Evolutionary conservation across 92 coral and sea anemone genomes (phyloP).

Genomic region (Paragorgia papillata): DNA sequence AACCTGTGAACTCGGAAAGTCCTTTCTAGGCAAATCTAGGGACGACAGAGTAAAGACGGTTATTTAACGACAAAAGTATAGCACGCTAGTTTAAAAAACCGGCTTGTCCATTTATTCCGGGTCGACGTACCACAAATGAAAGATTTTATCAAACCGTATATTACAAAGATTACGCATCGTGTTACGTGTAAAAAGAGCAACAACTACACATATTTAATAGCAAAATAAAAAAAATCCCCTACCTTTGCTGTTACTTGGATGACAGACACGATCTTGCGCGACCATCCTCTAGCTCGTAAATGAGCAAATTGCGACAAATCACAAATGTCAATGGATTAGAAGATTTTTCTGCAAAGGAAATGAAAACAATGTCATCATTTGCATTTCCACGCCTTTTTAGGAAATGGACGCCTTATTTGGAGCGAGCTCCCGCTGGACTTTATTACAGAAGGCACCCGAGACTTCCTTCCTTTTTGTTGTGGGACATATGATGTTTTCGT

Average conservation of each 20-base stretch:
- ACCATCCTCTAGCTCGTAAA: neutral
- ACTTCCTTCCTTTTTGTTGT: constrained; percentile 31
- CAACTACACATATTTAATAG: too few species aligned
- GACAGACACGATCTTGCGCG: neutral
- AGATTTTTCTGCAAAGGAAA: neutral
- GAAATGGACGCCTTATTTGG: constrained; percentile 27
- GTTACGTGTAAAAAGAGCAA: too few species aligned
- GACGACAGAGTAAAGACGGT: too few species aligned
- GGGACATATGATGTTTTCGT: neutral
- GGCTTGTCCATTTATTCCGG: too few species aligned
- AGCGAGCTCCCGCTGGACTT: constrained; percentile 22
- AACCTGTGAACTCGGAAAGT: too few species aligned
- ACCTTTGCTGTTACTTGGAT: neutral
- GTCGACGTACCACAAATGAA: too few species aligned
- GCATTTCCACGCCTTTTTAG: constrained; percentile 3
- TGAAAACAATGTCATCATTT: neutral
- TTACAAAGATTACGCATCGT: too few species aligned
- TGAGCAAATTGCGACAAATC: neutral
- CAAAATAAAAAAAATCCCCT: too few species aligned
- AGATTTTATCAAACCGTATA: too few species aligned
- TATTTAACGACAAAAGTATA: too few species aligned
- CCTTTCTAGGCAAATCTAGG: too few species aligned
- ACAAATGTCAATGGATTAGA: neutral
- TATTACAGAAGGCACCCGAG: constrained; percentile 11
- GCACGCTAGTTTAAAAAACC: too few species aligned